phyloP scores from a whole-genome alignment of 2,888 invertebrate species.

The Cheilosia variabilis region DNA sequence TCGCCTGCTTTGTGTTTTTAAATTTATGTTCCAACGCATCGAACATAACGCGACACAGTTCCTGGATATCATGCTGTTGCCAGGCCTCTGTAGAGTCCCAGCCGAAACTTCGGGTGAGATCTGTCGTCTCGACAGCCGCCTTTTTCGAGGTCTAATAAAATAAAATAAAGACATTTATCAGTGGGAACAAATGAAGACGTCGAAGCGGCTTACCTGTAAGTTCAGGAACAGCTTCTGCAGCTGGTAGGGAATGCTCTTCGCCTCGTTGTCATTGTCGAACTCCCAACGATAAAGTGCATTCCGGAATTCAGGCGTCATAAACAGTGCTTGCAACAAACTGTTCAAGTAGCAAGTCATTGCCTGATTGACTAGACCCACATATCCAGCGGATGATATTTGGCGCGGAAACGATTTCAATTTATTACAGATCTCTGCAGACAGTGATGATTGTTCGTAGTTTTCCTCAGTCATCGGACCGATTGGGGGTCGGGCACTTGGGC shows the following conservation, averaged over 20 bases:
- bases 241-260: conserved; percentile 92
- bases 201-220: conserved; percentile 86
- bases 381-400: conserved; percentile 79
- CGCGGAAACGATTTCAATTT: conserved; percentile 49
- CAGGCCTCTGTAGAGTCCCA: conserved; percentile 96
- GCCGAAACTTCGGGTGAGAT: conserved; percentile 93
- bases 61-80: conserved; percentile 97
- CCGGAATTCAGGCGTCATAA: conserved; percentile 96
- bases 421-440: conserved; percentile 53
- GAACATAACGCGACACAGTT: conserved; percentile 95
- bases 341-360: conserved; percentile 97
- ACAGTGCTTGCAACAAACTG: conserved; percentile 93
- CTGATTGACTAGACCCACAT: conserved; percentile 93
- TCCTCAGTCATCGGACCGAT: conserved; percentile 69
- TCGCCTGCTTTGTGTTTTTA: conserved; percentile 91
- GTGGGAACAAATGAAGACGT: neutral
- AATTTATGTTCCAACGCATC: conserved; percentile 94
- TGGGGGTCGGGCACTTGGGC: conserved; percentile 55
- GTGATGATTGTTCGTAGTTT: conserved; percentile 54
- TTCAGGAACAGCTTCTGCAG: conserved; percentile 93
- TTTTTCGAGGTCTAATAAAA: conserved; percentile 89
- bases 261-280: conserved; percentile 88
- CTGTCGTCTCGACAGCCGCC: conserved; percentile 92
- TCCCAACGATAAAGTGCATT: conserved; percentile 94
- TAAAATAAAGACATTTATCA: neutral